Conservation (phyloP, 2,888 invertebrate species). For the Diogma glabrata region DNA sequence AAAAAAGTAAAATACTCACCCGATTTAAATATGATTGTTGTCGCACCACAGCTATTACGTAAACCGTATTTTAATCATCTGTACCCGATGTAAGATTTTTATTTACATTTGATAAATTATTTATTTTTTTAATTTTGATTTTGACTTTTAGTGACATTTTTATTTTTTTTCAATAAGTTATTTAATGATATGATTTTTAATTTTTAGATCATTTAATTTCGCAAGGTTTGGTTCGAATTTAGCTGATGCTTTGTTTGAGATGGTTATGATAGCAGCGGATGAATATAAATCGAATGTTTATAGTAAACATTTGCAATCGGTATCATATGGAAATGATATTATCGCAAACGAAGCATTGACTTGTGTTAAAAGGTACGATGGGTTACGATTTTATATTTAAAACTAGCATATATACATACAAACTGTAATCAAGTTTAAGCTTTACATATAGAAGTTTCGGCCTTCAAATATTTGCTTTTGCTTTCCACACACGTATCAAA, state of each 20-base stretch:
- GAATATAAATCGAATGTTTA: conserved; percentile 25
- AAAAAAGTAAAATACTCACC: conserved; percentile 30
- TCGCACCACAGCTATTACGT: conserved; percentile 27
- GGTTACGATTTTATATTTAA: too few species aligned
- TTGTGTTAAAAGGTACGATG: conserved; percentile 20
- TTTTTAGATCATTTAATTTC: conserved; percentile 32
- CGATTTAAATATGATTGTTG: conserved; percentile 32
- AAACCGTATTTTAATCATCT: conserved; percentile 32
- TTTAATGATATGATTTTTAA: too few species aligned
- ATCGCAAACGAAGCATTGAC: conserved; percentile 25
- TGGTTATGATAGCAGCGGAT: conserved; percentile 27
- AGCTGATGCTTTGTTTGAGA: conserved; percentile 30
- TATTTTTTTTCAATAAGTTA: too few species aligned
- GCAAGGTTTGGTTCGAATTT: conserved; percentile 34
- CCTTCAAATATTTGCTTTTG: too few species aligned
- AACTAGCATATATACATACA: too few species aligned
- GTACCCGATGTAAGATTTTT: conserved; percentile 30
- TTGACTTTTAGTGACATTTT: too few species aligned
- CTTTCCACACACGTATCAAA: too few species aligned
- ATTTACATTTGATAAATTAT: not conserved
- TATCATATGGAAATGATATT: conserved; percentile 20
- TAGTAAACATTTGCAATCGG: conserved; percentile 14
- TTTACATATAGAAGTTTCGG: too few species aligned
- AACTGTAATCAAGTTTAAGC: too few species aligned
- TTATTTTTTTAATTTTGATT: conserved; percentile 6